These are phyloP conservation scores for Trichosurus vulpecula DNA, from an alignment of 2,797 vertebrate genomes.

Conservation along the genomic window DNA sequence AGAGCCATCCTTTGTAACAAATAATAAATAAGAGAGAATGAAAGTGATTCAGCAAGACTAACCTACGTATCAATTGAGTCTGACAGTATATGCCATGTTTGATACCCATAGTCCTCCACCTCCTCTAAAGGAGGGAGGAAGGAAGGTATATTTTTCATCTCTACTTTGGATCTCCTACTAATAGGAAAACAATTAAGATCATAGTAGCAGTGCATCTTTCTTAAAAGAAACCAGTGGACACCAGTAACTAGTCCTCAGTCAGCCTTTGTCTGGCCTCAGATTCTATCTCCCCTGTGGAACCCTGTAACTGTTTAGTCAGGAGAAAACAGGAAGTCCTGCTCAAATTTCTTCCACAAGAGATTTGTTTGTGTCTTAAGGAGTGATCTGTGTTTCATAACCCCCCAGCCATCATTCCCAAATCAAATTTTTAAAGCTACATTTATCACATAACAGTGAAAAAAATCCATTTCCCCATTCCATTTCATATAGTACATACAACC, in stretches of 20 bases:
- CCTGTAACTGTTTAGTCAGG: background rate
- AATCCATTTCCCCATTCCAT: background rate
- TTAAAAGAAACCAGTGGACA: background rate
- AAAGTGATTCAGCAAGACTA: background rate
- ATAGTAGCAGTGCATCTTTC: background rate
- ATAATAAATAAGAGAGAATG: background rate
- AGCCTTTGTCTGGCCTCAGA: background rate
- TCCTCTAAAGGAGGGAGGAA: background rate
- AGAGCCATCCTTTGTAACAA: background rate
- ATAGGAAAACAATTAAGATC: background rate
- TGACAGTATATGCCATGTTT: background rate
- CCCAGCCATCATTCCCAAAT: background rate
- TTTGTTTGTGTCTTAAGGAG: background rate
- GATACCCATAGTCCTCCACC: background rate
- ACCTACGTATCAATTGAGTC: background rate
- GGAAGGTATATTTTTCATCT: background rate
- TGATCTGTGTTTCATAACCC: constrained; percentile 9
- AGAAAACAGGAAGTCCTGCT: background rate
- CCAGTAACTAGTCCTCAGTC: background rate
- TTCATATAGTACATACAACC: constrained; percentile 43
- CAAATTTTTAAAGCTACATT: constrained; percentile 19
- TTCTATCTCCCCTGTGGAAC: background rate
- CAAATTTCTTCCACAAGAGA: background rate
- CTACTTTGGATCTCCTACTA: background rate
- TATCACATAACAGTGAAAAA: constrained; percentile 16